Evolutionary conservation across 2,888 invertebrate genomes (phyloP), one percentile per base, ranked within the genome.

Genomic region (Agrotis clavis): DNA sequence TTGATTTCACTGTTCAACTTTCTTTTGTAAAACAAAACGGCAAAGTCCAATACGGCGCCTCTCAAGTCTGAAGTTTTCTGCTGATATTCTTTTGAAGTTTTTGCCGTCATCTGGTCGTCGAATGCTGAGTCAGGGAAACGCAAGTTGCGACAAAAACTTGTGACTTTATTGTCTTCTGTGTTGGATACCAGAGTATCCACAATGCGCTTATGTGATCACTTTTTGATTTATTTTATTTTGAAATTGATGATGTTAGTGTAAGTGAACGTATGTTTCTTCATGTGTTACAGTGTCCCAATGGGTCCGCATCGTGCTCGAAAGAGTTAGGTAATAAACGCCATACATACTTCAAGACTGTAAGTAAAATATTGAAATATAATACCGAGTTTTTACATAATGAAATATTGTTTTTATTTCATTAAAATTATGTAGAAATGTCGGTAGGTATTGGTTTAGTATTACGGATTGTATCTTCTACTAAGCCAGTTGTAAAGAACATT

Each of bases 21-120:
- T 56, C 16, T 69, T 59, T 60, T 18, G 18, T 16, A 41, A 25
- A 63, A 50, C 35, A 35, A 74, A 30, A 51, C 4, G 1, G 21
- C 30, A n/a, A 51, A 35, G 3, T 18, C 19, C 25, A 62, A 62
- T 30, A 57, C 14, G 16, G 35, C 4, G 19, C n/a, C n/a, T 57
- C 57, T 35, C 0, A 45, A 47, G 41, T 74, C n/a, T 16, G 16
- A 67, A 77, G 25, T 51, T 51, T 67, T 57, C 47, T 3, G 60
- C 67, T 64, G 67, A 74, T 60, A 51, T 54, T 41, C 60, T 68
- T 66, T 35, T 67, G 35, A 70, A 73, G 73, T 68, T 80, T 74
- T 79, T 76, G 59, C 66, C 77, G 70, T 63, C 66, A 65, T 72
- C 64, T 72, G 71, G 48, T 19, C 25, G 14, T 50, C 25, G 57